Base-by-base conservation (phyloP, 2,113 vertebrate species). In the Trachemys scripta region DNA sequence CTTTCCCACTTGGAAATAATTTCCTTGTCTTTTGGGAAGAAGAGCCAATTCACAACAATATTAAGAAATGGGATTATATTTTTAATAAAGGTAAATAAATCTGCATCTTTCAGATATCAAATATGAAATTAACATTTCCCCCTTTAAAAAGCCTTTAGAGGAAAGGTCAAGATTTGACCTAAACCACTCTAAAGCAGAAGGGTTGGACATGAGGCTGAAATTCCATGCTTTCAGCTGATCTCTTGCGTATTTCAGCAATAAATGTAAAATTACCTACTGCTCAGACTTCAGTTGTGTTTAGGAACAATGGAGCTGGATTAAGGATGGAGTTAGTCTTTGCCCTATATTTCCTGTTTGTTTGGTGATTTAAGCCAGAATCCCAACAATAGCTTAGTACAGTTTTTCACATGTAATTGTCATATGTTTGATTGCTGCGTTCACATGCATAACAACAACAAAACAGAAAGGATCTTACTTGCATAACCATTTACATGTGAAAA, bases 1-100 rank as follows among this genome's bases (percentile, higher is more conserved):
- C 45, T 81, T 53, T 75, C 3, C 38, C 22, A 62, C 65, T 78
- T 51, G 79, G 54, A 65, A 90, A 87, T 80, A 22, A 38, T 87
- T 94, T 91, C n/a, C 54, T 90, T 17, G 3, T 72, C 14, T 53
- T n/a, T 82, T 89, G 62, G 31, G 80, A 90, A 87, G 35, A 85
- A 72, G 45, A 80, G 56, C 27, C 25, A 84, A 8, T 1, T 54
- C 3, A 20, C 10, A 5, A 9, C 2, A 25, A 6, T 29, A 76
- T 38, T 72, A 72, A 78, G 42, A 78, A 47, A 47, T 47, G 24
- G 11, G 42, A 42, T 14, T 78, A n/a, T 72, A 13, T 78, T 78
- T 75, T 27, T 45, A 42, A 78, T 11, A 27, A 45, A 27, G 13
- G 10, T 56, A 42, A 79, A 1, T 89, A 80, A 82, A 91, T 84